phyloP scores from a whole-genome alignment of 2,113 vertebrate species.

The Miniopterus natalensis region DNA sequence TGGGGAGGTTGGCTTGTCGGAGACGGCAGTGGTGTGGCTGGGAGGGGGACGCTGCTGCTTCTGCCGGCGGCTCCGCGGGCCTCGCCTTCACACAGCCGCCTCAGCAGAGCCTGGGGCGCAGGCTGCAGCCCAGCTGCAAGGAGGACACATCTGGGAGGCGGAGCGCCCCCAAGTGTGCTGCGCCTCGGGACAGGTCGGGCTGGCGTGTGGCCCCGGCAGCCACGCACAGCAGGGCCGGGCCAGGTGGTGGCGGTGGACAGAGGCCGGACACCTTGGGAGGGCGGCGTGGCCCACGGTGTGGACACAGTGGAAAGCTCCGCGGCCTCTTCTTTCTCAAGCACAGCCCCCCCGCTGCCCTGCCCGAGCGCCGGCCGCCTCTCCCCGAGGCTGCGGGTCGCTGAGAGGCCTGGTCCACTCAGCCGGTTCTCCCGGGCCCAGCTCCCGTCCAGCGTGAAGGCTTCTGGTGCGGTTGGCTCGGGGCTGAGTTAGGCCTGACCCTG shows the following conservation, averaged over 20 bases:
- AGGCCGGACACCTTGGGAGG: background rate
- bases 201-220: background rate
- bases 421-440: no score
- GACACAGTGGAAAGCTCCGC: background rate
- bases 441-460: rapidly evolving
- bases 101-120: background rate
- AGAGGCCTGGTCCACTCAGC: no score
- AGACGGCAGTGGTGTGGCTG: background rate
- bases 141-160: no score
- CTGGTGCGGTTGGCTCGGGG: no score
- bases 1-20: background rate
- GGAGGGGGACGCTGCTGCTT: rapidly evolving
- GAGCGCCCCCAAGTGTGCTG: background rate
- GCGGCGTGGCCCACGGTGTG: no score
- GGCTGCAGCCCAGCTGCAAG: background rate
- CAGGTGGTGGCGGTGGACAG: background rate
- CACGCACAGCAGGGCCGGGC: rapidly evolving
- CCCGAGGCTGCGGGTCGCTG: background rate
- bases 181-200: background rate
- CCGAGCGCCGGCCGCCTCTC: background rate
- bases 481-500: background rate
- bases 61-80: rapidly evolving
- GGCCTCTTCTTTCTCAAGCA: background rate
- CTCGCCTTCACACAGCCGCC: background rate
- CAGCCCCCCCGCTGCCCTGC: rapidly evolving